phyloP scores from a whole-genome alignment of 1,140 invertebrate genomes.

The Drosophila mayri region DNA sequence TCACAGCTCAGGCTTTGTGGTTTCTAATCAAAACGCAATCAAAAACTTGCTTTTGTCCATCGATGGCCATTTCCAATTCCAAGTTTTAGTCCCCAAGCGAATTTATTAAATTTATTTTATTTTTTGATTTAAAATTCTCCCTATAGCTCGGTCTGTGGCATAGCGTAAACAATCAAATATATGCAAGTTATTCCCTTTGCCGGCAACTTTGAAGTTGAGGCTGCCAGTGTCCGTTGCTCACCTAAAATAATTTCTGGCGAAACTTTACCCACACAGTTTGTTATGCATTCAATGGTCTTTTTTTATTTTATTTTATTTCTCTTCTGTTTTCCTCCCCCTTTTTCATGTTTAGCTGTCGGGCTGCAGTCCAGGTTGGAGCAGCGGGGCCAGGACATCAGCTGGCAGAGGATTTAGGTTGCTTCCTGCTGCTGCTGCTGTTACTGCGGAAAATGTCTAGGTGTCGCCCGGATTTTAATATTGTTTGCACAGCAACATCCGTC shows the following conservation, averaged over 20 bases:
- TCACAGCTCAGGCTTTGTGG: conserved; percentile 23
- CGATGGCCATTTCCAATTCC: conserved; percentile 61
- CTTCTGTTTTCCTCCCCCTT: background rate
- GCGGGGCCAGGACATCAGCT: conserved; percentile 30
- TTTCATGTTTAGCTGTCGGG: background rate
- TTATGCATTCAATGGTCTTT: conserved; percentile 49
- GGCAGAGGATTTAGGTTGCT: conserved; percentile 28
- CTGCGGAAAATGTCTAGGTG: conserved; percentile 28
- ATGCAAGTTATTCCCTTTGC: conserved; percentile 61
- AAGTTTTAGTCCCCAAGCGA: conserved; percentile 66
- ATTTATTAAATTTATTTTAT: conserved; percentile 61
- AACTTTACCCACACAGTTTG: conserved; percentile 72
- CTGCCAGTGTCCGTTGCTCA: conserved; percentile 53
- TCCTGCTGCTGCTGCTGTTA: conserved; percentile 17
- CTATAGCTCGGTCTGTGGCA: conserved; percentile 2
- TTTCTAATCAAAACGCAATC: conserved; percentile 67
- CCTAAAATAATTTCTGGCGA: conserved; percentile 65
- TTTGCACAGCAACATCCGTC: conserved; percentile 26
- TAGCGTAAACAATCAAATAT: conserved; percentile 48
- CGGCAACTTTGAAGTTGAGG: conserved; percentile 63
- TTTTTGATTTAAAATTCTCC: conserved; percentile 32
- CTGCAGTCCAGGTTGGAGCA: conserved; percentile 3
- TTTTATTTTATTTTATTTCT: no score
- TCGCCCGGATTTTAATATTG: conserved; percentile 46
- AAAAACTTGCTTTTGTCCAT: conserved; percentile 47